Evolutionary conservation across 1,140 invertebrate species (phyloP), one percentile per base, ranked within the genome.

Genomic region (Eriocheir sinensis): DNA sequence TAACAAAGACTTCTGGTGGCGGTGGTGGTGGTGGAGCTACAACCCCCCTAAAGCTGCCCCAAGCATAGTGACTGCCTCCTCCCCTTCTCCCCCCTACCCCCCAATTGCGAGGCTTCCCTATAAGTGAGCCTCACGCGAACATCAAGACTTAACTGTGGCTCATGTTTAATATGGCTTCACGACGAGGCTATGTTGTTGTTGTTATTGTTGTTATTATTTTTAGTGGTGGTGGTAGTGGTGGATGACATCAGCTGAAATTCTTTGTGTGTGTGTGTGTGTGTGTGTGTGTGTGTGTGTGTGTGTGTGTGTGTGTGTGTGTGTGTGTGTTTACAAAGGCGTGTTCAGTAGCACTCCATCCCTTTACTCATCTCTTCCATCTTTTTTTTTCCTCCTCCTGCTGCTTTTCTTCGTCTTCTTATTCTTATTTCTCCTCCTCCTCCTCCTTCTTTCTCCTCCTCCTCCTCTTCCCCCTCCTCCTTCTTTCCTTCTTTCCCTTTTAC

Each of bases 201-300:
- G n/a, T n/a, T n/a, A n/a, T n/a, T n/a, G n/a, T n/a, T n/a, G n/a
- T n/a, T n/a, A n/a, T n/a, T n/a, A n/a, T n/a, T n/a, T n/a, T n/a
- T n/a, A n/a, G n/a, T n/a, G n/a, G n/a, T n/a, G n/a, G n/a, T n/a
- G n/a, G n/a, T n/a, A n/a, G n/a, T n/a, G n/a, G n/a, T n/a, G n/a
- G n/a, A n/a, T n/a, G n/a, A n/a, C n/a, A n/a, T n/a, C n/a, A n/a
- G n/a, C n/a, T n/a, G n/a, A n/a, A n/a, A n/a, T n/a, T n/a, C n/a
- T n/a, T n/a, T n/a, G n/a, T n/a, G n/a, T n/a, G n/a, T n/a, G n/a
- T n/a, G n/a, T n/a, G n/a, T 80, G 17, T 80, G 79, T 80, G 17
- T 80, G 79, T 80, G 79, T 80, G 79, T 80, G 79, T 80, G 79
- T 80, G 79, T 80, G 79, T 80, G 79, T 80, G 79, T 80, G 79